Base-by-base conservation (phyloP, 2,888 invertebrate genomes). In the Leucophenga montana region DNA sequence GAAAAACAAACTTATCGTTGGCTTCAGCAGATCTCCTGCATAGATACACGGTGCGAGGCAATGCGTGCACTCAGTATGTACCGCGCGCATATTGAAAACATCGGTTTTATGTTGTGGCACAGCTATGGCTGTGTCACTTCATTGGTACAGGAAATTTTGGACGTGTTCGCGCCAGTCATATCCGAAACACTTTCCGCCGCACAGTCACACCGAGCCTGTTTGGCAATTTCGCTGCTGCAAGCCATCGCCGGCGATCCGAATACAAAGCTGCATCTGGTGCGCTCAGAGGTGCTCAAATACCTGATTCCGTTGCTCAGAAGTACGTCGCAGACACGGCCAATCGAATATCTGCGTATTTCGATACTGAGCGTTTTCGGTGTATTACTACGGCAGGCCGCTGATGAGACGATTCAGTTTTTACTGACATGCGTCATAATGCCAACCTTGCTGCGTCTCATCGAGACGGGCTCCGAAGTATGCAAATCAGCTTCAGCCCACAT, bases 61-160 rank as follows among this genome's bases (percentile, higher is more conserved):
- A n/a, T n/a, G n/a, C n/a, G n/a, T n/a, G n/a, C n/a, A n/a, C n/a
- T n/a, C n/a, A n/a, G n/a, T n/a, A n/a, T n/a, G n/a, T n/a, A n/a
- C n/a, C n/a, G n/a, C n/a, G n/a, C n/a, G n/a, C n/a, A n/a, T n/a
- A n/a, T n/a, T n/a, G n/a, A n/a, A n/a, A n/a, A n/a, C n/a, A n/a
- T n/a, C n/a, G n/a, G n/a, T n/a, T n/a, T n/a, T n/a, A n/a, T n/a
- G n/a, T n/a, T n/a, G n/a, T n/a, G n/a, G n/a, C n/a, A n/a, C n/a
- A n/a, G n/a, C n/a, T n/a, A n/a, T n/a, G 75, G 75, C 16, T 71
- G 76, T 27, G 71, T 75, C 5, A 46, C 75, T 22, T 76, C 71
- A 0, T 22, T 75, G n/a, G 3, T 75, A n/a, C 75, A 75, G 39
- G 75, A 75, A 56, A 67, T 75, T 14, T 54, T 69, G 8, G 50